Percentiles rank a stretch among this genome's conserved stretches.
Conservation (phyloP, 2,113 vertebrate species). For the Gadus chalcogrammus region DNA sequence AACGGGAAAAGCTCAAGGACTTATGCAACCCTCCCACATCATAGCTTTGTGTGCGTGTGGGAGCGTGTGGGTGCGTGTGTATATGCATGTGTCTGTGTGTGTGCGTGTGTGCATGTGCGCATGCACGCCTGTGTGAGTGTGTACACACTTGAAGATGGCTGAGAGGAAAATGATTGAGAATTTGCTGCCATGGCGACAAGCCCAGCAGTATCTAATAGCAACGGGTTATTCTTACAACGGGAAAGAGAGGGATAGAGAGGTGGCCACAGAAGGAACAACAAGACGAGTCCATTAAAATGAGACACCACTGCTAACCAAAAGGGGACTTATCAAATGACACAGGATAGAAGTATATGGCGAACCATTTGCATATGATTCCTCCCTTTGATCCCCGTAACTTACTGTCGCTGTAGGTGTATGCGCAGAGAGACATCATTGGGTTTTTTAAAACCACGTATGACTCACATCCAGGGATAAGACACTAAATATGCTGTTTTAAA, state of each 20-base stretch:
- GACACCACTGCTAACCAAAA: constrained; percentile 8
- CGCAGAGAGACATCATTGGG: background rate
- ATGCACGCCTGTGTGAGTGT: background rate
- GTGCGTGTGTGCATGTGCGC: constrained; percentile 9
- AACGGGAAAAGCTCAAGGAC: constrained; percentile 39
- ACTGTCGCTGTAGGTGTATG: background rate
- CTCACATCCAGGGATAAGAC: no score
- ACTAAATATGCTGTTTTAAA: no score
- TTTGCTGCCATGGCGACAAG: constrained; percentile 76
- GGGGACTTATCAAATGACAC: background rate
- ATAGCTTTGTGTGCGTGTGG: constrained; percentile 22
- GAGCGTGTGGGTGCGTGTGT: background rate
- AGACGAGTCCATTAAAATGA: background rate
- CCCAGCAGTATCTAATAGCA: constrained; percentile 74
- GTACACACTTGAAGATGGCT: constrained; percentile 33
- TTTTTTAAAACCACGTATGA: no score
- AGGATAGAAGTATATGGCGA: background rate
- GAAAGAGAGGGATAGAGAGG: background rate
- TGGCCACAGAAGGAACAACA: background rate
- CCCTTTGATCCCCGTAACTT: background rate
- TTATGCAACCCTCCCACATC: constrained; percentile 43
- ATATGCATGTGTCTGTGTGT: constrained; percentile 3
- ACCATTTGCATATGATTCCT: background rate
- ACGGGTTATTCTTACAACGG: constrained; percentile 58
- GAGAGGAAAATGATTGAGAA: constrained; percentile 64